phyloP scores from a whole-genome alignment of 1,140 invertebrate species.

The Dysdera silvatica region DNA sequence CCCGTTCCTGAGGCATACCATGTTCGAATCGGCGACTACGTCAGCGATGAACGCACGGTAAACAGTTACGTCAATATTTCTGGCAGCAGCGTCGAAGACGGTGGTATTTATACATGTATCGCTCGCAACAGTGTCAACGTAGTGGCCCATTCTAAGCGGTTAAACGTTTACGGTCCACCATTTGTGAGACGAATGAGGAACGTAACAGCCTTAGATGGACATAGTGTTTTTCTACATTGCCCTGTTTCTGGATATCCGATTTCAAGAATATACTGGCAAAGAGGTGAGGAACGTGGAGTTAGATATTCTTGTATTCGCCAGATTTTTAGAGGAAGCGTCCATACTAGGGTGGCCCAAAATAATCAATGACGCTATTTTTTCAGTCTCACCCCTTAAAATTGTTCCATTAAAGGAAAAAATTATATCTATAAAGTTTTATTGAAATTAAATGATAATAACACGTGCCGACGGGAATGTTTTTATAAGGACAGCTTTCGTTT shows the following conservation, averaged over 20 bases:
- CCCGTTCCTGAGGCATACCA: constrained; percentile 18
- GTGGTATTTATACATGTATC: constrained; percentile 43
- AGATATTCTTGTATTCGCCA: too few species aligned
- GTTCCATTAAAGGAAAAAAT: too few species aligned
- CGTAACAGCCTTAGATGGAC: constrained; percentile 44
- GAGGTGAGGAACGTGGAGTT: too few species aligned
- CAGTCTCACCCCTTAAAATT: too few species aligned
- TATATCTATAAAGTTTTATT: too few species aligned
- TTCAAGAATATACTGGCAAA: constrained; percentile 45
- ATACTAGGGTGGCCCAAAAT: too few species aligned
- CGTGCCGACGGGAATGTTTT: too few species aligned
- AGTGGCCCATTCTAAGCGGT: constrained; percentile 33
- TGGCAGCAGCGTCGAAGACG: constrained; percentile 40
- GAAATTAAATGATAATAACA: too few species aligned
- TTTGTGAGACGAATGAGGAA: constrained; percentile 45
- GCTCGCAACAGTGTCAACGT: constrained; percentile 41
- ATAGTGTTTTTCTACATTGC: constrained; percentile 39
- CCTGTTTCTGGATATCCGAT: constrained; percentile 33
- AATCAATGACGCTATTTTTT: too few species aligned
- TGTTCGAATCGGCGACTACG: constrained; percentile 59
- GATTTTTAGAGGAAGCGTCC: too few species aligned
- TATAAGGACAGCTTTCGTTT: too few species aligned
- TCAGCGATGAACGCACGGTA: constrained; percentile 38
- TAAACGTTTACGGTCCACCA: constrained; percentile 39
- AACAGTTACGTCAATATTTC: constrained; percentile 46